Evolutionary conservation across 2,113 vertebrate species (phyloP), one percentile per base, ranked within the genome.

Genomic region (Mormyrus lacerda): DNA sequence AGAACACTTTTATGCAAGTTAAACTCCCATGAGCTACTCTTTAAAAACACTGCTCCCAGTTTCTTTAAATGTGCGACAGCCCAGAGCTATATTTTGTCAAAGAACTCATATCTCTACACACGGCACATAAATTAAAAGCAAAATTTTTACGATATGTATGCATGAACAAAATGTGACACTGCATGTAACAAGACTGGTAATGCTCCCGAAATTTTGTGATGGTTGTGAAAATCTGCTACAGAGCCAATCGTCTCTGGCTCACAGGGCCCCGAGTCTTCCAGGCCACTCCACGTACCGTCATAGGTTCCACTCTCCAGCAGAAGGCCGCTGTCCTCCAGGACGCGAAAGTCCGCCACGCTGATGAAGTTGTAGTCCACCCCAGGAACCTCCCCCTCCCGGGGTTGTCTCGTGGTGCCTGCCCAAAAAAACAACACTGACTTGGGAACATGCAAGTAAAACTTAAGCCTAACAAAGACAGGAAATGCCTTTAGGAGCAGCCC

Each of bases 301-400:
- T 99, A 99, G 0, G 98, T 99, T 92, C 98, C 98, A 39, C 98
- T 99, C 95, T 99, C 98, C 90, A 99, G 95, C 90, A 99, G 95
- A 55, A 98, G 96, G 91, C 98, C 98, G 9, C 97, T 98, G 93
- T 99, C 98, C 91, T 99, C 98, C 94, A 99, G 96, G 0, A 97
- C 96, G 88, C 97, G 97, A 88, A 99, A 99, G 90, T 99, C 98
- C 53, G 96, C 97, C 91, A 99, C 97, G 39, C 97, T 96, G 97
- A 99, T 99, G 95, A 99, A 99, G 92, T 99, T 99, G 94, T 99
- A 99, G 94, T 99, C 98, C 93, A 99, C 98, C 69, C 98, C 98
- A 5, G 98, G 98, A 89, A 99, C 98, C 89, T 99, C 98, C 83
- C 97, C 98, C 92, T 99, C 98, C 93, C 98, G 97, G 92, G 98